Evolutionary conservation across 2,113 vertebrate genomes (phyloP).

Genomic region (Sula dactylatra): DNA sequence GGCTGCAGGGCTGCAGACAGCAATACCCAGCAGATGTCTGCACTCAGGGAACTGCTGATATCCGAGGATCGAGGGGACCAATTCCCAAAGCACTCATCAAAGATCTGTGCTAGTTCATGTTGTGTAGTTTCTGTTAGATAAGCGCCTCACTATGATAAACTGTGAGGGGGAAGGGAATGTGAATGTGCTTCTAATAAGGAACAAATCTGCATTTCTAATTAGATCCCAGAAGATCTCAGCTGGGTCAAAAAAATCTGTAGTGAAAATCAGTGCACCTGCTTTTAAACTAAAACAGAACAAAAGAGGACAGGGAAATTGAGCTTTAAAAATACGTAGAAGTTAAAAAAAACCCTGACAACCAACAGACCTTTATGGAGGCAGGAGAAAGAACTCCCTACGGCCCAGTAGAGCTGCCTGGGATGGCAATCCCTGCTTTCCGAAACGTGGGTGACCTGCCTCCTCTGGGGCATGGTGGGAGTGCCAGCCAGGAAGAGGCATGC

Average conservation of each 20-base stretch:
- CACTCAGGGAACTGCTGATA: background rate
- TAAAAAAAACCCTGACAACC: background rate
- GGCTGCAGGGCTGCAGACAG: background rate
- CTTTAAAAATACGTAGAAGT: background rate
- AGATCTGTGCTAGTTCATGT: background rate
- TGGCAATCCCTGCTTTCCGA: background rate
- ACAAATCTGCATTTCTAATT: background rate
- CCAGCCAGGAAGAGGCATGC: background rate
- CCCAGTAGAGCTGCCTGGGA: background rate
- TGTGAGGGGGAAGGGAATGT: background rate
- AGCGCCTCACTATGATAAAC: background rate
- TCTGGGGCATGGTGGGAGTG: accelerated
- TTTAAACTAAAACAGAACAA: background rate
- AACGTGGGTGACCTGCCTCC: background rate
- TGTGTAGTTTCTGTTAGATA: background rate
- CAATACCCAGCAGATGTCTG: background rate
- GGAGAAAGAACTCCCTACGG: background rate
- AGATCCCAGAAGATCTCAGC: background rate
- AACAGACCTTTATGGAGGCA: background rate
- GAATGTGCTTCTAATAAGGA: background rate
- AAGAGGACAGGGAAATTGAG: background rate
- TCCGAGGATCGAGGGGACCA: background rate
- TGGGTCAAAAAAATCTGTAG: background rate
- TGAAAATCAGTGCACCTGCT: background rate
- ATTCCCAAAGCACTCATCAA: background rate